Base-by-base conservation (phyloP, 1,140 invertebrate genomes). In the Grapholita molesta region DNA sequence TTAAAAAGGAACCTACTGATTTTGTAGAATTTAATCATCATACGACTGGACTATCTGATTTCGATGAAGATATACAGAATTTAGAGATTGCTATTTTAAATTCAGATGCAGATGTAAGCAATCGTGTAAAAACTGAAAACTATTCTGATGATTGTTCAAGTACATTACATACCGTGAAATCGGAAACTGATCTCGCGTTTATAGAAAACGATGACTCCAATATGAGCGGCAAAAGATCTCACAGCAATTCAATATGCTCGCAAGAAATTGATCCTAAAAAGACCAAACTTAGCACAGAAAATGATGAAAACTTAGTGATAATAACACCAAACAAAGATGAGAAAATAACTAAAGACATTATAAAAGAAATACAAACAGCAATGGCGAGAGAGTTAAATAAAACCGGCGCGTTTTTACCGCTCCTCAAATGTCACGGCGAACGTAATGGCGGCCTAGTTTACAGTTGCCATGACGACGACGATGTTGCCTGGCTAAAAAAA, bases 391-490 rank as follows among this genome's bases (percentile, higher is more conserved):
- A 61, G 12, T 42, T 74, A 52, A 25, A 70, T 11, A 15, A 65
- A 0, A 28, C n/a, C 2, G 9, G 30, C 0, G 57, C 12, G 9
- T 57, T 69, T 25, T 53, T 80, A 48, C 83, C 83, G 4, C 53
- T 71, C 21, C 53, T 84, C 0, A 74, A 82, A 25, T 86, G 80
- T 57, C 69, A 75, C 32, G 82, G 84, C 4, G 23, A 77, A 5
- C 69, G 78, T 71, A 65, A 78, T 53, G 75, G 72, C 48, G 70
- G 66, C 0, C 38, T 86, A 11, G 18, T 80, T 0, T 84, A 84
- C 18, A 72, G 69, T 68, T 86, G 80, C 57, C 75, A 79, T 18
- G 67, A 73, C n/a, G 70, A 77, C 42, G 55, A 72, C 5, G 67
- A 35, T 66, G 53, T 33, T 53, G 24, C 28, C 15, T 68, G 66